A percentile compares a stretch with the other conserved stretches of the same genome.
Conservation (phyloP, 1,140 invertebrate species). For the Ostrea edulis region DNA sequence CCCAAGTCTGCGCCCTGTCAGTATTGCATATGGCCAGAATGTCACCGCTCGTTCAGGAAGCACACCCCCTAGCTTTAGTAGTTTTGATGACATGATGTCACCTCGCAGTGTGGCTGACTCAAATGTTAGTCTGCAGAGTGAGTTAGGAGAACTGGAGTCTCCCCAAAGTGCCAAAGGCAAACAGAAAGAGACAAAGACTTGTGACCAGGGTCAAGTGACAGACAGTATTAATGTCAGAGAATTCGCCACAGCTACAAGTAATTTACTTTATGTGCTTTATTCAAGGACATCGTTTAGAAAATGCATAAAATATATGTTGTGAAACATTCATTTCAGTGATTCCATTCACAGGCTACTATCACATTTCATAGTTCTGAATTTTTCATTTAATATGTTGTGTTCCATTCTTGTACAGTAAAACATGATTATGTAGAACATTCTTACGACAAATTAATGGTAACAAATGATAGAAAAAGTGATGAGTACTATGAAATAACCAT, state of each 20-base stretch:
- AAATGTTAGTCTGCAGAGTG: slow-evolving; percentile 81
- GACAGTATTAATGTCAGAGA: slow-evolving; percentile 80
- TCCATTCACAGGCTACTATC: too few species aligned
- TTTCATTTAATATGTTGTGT: too few species aligned
- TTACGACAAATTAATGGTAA: too few species aligned
- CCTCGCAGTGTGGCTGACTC: slow-evolving; percentile 79
- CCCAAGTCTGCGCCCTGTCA: slow-evolving; percentile 71
- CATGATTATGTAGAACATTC: too few species aligned
- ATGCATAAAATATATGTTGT: neutral
- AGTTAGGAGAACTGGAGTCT: slow-evolving; percentile 77
- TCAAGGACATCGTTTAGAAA: neutral
- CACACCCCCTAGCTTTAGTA: slow-evolving; percentile 66
- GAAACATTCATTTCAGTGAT: neutral
- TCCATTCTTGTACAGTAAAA: too few species aligned
- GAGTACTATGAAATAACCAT: too few species aligned
- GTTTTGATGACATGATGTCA: slow-evolving; percentile 73
- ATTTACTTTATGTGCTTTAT: slow-evolving; percentile 53
- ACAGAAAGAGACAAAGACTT: slow-evolving; percentile 69
- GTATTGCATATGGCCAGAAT: slow-evolving; percentile 86
- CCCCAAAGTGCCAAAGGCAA: slow-evolving; percentile 62
- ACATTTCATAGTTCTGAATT: too few species aligned
- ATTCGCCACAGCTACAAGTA: slow-evolving; percentile 79
- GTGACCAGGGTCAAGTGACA: slow-evolving; percentile 83
- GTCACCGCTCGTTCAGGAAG: slow-evolving; percentile 80
- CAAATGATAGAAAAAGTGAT: too few species aligned